Conservation (phyloP, 1,140 invertebrate species). For the Calycopis cecrops region DNA sequence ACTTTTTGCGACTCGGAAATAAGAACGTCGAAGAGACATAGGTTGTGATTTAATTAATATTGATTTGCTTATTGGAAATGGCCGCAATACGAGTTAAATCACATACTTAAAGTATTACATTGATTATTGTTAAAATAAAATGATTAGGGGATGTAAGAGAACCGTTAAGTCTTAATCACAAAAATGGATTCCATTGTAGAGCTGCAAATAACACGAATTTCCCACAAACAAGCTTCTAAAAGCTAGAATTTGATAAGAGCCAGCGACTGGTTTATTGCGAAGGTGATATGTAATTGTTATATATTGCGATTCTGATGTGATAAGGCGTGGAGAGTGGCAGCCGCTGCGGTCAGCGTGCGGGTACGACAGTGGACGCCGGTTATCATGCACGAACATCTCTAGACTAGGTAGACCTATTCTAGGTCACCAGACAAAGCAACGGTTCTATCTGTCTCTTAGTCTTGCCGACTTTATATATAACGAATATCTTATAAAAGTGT, state of each 20-base stretch:
- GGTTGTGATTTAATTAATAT: too few relatives aligned
- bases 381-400: constrained; percentile 45
- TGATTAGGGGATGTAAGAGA: too few relatives aligned
- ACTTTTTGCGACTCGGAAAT: too few relatives aligned
- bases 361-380: constrained; percentile 19
- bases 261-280: not conserved
- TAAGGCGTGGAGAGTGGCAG: constrained; percentile 18
- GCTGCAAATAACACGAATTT: not conserved
- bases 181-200: too few relatives aligned
- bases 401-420: constrained; percentile 41
- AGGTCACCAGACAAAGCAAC: constrained; percentile 52
- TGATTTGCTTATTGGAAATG: too few relatives aligned
- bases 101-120: too few relatives aligned
- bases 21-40: too few relatives aligned
- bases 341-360: constrained; percentile 9
- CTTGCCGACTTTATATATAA: constrained; percentile 14
- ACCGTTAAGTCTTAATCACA: too few relatives aligned
- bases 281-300: constrained; percentile 9
- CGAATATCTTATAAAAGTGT: constrained; percentile 12
- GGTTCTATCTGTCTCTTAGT: constrained; percentile 42
- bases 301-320: constrained; percentile 20
- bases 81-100: too few relatives aligned
- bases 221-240: not conserved
- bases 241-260: not conserved
- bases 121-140: too few relatives aligned